Evolutionary conservation across 1,140 invertebrate species (phyloP).

Genomic region (Aphelenchoides fujianensis): DNA sequence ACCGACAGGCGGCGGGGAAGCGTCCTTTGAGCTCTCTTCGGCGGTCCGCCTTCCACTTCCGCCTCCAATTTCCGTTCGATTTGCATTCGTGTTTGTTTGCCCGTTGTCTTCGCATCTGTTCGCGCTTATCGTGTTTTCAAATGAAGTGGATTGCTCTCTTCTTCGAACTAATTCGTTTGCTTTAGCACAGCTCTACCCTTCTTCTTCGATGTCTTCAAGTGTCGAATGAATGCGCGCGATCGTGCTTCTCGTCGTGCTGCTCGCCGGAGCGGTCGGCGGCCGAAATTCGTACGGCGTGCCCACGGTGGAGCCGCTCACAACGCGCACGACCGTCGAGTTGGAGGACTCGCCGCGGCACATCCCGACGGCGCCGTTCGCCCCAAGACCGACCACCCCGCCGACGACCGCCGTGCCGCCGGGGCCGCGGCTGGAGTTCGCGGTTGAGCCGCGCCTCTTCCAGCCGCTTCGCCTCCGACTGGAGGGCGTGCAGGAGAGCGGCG

Average conservation of each 20-base stretch:
- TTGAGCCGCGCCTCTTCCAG: neutral
- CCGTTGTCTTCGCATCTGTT: too few species aligned
- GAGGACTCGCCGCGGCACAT: neutral
- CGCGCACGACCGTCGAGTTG: neutral
- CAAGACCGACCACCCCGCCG: neutral
- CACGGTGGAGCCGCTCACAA: neutral
- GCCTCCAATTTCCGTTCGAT: too few species aligned
- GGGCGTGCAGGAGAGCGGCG: neutral
- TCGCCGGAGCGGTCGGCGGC: neutral
- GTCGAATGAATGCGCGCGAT: neutral
- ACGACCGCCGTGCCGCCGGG: neutral
- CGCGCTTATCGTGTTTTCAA: too few species aligned
- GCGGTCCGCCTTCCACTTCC: too few species aligned
- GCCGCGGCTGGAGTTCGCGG: neutral
- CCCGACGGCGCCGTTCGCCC: neutral
- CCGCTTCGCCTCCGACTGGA: conserved; percentile 1
- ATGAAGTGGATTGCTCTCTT: too few species aligned
- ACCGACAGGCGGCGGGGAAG: too few species aligned
- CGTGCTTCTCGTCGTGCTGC: neutral
- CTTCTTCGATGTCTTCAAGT: neutral
- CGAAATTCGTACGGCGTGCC: neutral
- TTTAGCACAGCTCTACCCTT: too few species aligned
- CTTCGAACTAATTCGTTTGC: too few species aligned
- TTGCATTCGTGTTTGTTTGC: too few species aligned
- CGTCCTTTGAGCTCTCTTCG: too few species aligned